Evolutionary conservation across 2,888 invertebrate species (phyloP), one percentile per base, ranked within the genome.

Genomic region (Blastobasis lacticolella): DNA sequence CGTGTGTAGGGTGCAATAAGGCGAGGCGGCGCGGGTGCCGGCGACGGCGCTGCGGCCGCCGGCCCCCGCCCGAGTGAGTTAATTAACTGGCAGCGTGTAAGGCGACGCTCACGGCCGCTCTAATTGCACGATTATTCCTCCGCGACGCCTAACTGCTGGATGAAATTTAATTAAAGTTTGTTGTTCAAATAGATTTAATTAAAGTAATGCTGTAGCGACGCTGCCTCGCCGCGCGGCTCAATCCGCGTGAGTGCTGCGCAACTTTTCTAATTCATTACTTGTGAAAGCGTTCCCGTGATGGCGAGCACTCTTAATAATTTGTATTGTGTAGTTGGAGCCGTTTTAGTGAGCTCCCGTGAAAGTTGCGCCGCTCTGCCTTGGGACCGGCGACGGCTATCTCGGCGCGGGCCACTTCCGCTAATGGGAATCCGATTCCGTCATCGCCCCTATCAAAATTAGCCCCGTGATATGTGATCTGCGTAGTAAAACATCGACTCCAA

Each of bases 121-220:
- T 88, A 88, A 88, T 88, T 88, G 87, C 86, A 76, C 87, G 87
- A 87, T 87, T 88, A 87, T 86, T 85, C 86, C 88, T 85, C 81
- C 83, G 81, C 85, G 84, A 82, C 85, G 86, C 88, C 85, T 86
- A 88, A 89, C 88, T 88, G 87, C 85, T 85, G 81, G 86, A 87
- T 88, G 86, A 88, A 87, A 88, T 89, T 89, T 89, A 89, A 89
- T 89, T 89, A 89, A 89, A 89, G 83, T 88, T 89, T 89, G 89
- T 89, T 89, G 89, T 89, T 89, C 86, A 88, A 89, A 89, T 89
- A 89, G 88, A 89, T 89, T 89, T 89, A 89, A 89, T 89, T 89
- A 89, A 89, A 88, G 87, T 89, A 88, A 89, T 88, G 88, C 83
- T 85, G 87, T 85, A 83, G 83, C 81, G 78, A 78, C 75, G 66